Evolutionary conservation across 2,888 invertebrate genomes (phyloP).

Genomic region (Cordylochernes scorpioides): DNA sequence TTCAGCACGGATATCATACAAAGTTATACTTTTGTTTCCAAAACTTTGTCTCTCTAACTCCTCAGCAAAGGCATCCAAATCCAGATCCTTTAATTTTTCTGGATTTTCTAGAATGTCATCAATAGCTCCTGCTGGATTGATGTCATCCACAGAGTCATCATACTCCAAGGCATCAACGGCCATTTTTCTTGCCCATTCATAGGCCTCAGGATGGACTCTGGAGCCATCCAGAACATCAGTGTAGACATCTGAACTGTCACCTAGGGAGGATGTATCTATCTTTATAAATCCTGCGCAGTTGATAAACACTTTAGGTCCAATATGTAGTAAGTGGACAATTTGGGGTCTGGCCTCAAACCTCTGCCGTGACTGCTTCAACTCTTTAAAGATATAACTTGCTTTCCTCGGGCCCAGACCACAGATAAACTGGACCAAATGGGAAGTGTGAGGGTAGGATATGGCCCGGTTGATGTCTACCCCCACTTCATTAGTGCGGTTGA

Average conservation of each 20-base stretch:
- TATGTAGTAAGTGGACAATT: constrained; percentile 73
- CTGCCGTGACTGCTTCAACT: constrained; percentile 49
- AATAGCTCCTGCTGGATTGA: constrained; percentile 76
- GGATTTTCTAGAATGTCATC: constrained; percentile 92
- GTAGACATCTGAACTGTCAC: constrained; percentile 76
- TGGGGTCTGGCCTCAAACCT: constrained; percentile 79
- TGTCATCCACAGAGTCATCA: constrained; percentile 55
- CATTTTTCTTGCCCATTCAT: constrained; percentile 99
- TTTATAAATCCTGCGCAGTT: constrained; percentile 97
- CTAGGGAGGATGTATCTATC: constrained; percentile 83
- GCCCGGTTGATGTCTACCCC: constrained; percentile 89
- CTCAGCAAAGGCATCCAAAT: constrained; percentile 91
- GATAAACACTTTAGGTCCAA: constrained; percentile 94
- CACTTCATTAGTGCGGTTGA: constrained; percentile 87
- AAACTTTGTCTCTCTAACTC: constrained; percentile 69
- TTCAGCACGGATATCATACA: constrained; percentile 90
- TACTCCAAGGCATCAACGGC: constrained; percentile 96
- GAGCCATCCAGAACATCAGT: constrained; percentile 89
- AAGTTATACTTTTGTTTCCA: constrained; percentile 41
- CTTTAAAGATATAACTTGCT: too few species aligned
- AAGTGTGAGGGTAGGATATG: constrained; percentile 58
- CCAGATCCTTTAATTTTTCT: constrained; percentile 73
- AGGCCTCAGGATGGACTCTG: constrained; percentile 92
- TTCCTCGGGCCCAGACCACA: constrained; percentile 90
- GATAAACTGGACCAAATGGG: constrained; percentile 75